Percentiles rank a stretch among this genome's conserved stretches.
Evolutionary conservation across 2,888 invertebrate genomes (phyloP).

Genomic region (Protophormia terraenovae): DNA sequence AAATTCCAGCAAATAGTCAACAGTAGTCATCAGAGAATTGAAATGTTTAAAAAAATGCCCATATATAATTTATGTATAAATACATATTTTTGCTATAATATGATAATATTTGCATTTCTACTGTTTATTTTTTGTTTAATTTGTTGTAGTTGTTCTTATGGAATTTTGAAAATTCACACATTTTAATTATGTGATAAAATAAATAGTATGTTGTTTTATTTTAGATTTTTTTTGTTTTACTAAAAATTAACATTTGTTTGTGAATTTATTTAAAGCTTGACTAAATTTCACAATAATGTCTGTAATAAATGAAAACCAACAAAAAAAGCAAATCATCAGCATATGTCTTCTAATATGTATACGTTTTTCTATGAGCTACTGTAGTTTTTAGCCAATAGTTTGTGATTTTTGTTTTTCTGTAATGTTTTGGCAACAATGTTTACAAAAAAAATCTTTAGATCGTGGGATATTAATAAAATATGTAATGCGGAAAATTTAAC

Average conservation of each 20-base stretch:
- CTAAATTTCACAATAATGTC: slow-evolving; percentile 52
- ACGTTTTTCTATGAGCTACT: neutral
- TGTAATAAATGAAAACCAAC: neutral
- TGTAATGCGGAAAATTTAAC: slow-evolving; percentile 20
- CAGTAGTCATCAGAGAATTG: neutral
- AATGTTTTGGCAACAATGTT: slow-evolving; percentile 1
- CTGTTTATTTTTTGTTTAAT: neutral
- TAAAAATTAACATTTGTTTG: slow-evolving; percentile 59
- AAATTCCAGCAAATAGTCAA: neutral
- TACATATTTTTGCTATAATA: neutral
- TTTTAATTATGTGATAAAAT: slow-evolving; percentile 62
- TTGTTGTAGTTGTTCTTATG: slow-evolving; percentile 34
- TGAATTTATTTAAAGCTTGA: slow-evolving; percentile 65
- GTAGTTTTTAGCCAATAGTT: no score
- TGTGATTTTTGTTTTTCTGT: no score
- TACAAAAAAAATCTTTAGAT: slow-evolving; percentile 20
- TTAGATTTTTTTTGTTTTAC: slow-evolving; percentile 21
- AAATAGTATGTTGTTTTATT: neutral
- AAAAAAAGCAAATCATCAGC: neutral
- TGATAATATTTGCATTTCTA: slow-evolving; percentile 30
- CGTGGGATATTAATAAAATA: slow-evolving; percentile 51
- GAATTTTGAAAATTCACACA: slow-evolving; percentile 65
- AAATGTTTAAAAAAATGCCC: neutral
- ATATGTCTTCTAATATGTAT: no score
- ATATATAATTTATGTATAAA: neutral